Evolutionary conservation across 2,888 invertebrate species (phyloP), one percentile per base, ranked within the genome.

Genomic region (Coremacera marginata): DNA sequence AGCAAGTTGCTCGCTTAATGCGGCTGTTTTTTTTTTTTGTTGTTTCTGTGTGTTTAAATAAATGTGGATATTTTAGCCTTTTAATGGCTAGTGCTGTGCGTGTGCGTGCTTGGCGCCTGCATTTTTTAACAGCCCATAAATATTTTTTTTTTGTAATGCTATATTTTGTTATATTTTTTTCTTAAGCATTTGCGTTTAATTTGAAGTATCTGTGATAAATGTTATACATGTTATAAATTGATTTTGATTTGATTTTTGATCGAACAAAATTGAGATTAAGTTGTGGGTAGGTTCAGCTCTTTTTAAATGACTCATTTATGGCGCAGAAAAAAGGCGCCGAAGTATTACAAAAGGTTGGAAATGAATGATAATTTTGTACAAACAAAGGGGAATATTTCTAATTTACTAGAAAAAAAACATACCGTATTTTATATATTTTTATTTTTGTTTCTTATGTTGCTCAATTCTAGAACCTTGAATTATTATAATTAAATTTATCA

Each of bases 1-100:
- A 81, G 81, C 78, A 78, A n/a, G 27, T 27, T 63, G 25, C 16
- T 31, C 11, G 31, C 34, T 31, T 31, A 63, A 27, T 52, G 16
- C 11, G 55, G 0, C 19, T 3, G 49, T 19, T 67, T 31, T 62
- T 27, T 8, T 62, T 8, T 27, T 27, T 19, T 62, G 22, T 65
- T 65, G 49, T 49, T 49, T 19, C 44, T 44, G 9, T n/a, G n/a
- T n/a, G n/a, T n/a, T n/a, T n/a, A n/a, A n/a, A n/a, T 44, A 34
- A 25, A 4, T 25, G 70, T 51, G 25, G 27, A 34, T 22, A 27
- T 27, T 8, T 19, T n/a, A 31, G 63, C 19, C 57, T 27, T 14
- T 25, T 60, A 25, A 27, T 27, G 22, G 57, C 57, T 22, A 25
- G 22, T 8, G 57, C 19, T 14, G 25, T 60, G 11, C 25, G 14